These are phyloP conservation scores for Halisarca cf. caerulea DNA, from an alignment of 37 sponge, comb jelly and placozoan genomes.

Conservation along the genomic window DNA sequence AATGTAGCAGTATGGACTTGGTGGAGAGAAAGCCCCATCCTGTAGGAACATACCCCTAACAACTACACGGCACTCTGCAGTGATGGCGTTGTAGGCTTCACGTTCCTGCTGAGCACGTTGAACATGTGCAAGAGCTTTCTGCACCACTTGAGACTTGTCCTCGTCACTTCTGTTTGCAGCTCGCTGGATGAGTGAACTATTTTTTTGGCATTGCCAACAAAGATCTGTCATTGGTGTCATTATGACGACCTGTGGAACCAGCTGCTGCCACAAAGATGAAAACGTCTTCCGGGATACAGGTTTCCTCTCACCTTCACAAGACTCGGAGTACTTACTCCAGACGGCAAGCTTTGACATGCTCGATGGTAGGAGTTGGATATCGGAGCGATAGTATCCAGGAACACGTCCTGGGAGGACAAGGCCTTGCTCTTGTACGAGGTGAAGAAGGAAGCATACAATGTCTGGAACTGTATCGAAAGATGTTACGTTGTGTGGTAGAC, in stretches of 20 bases:
- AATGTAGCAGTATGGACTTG: no score
- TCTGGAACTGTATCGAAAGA: background rate
- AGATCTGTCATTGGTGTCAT: slow-evolving; percentile 53
- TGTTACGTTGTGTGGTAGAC: slow-evolving; percentile 21
- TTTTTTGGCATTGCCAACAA: slow-evolving; percentile 8
- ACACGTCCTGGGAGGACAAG: slow-evolving; percentile 49
- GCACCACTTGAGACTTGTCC: slow-evolving; percentile 4
- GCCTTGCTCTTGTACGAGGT: slow-evolving; percentile 38
- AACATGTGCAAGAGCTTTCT: slow-evolving; percentile 12
- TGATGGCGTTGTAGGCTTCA: background rate
- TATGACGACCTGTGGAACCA: slow-evolving; percentile 39
- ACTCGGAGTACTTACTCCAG: slow-evolving; percentile 28
- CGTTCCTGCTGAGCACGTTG: slow-evolving; percentile 33
- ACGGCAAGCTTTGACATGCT: slow-evolving; percentile 30
- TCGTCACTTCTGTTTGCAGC: slow-evolving; percentile 34
- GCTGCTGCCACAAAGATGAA: slow-evolving; percentile 33
- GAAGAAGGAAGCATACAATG: slow-evolving; percentile 23
- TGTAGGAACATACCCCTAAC: no score
- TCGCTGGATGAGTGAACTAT: background rate
- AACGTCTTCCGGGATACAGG: slow-evolving; percentile 21
- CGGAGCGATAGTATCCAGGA: slow-evolving; percentile 50
- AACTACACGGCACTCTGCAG: no score
- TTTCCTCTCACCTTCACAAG: slow-evolving; percentile 11
- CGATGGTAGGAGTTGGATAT: slow-evolving; percentile 54
- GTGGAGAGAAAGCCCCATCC: background rate